phyloP scores from a whole-genome alignment of 2,797 vertebrate species.

The Heliangelus exortis region DNA sequence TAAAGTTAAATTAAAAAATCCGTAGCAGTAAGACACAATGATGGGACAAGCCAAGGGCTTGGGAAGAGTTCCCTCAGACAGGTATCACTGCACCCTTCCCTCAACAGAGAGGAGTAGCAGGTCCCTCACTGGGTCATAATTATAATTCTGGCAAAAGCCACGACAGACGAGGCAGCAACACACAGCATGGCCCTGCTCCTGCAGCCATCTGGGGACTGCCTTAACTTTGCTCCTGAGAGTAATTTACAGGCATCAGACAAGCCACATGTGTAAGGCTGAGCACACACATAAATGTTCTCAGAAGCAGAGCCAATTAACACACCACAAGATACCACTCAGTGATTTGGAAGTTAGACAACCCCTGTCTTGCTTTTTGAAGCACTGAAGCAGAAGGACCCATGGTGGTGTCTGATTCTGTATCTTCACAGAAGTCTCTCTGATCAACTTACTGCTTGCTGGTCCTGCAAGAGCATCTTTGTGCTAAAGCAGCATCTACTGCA shows the following conservation, averaged over 20 bases:
- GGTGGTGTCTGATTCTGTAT: neutral
- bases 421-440: neutral
- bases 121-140: neutral
- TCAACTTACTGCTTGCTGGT: neutral
- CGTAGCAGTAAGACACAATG: neutral
- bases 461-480: neutral
- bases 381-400: neutral
- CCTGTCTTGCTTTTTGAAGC: conserved; percentile 24
- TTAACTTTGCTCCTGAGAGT: neutral
- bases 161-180: neutral
- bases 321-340: conserved; percentile 28
- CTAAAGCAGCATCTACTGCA: neutral
- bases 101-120: neutral
- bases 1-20: neutral
- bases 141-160: conserved; percentile 3
- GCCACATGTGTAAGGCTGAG: conserved; percentile 53
- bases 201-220: conserved; percentile 20
- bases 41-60: neutral
- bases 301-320: conserved; percentile 60
- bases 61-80: neutral
- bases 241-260: conserved; percentile 59
- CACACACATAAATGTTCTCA: conserved; percentile 42
- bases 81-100: neutral
- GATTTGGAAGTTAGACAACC: conserved; percentile 41
- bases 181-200: neutral